Evolutionary conservation across 2,888 invertebrate genomes (phyloP).

Genomic region (Microctonus hyperodae): DNA sequence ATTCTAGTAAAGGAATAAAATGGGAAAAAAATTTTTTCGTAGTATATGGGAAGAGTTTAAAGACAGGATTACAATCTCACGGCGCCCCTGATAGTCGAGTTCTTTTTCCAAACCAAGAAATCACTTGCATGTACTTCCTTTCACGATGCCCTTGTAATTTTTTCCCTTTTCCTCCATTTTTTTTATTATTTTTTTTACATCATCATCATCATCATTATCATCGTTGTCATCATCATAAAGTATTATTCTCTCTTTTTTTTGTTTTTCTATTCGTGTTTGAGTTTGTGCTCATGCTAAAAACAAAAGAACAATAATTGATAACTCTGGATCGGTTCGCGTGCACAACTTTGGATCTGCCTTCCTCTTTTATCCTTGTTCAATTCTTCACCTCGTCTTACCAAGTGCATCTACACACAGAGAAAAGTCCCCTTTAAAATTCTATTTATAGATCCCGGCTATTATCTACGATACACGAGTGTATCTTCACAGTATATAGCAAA

Average conservation of each 20-base stretch:
- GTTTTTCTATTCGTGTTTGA: not conserved
- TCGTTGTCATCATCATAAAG: not conserved
- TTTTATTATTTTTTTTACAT: slow-evolving; percentile 1
- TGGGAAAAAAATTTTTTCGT: not conserved
- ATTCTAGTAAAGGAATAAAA: not conserved
- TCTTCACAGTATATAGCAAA: slow-evolving; percentile 1
- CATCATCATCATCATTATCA: not conserved
- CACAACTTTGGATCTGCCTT: not conserved
- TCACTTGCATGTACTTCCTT: slow-evolving; percentile 1
- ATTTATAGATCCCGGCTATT: slow-evolving; percentile 45
- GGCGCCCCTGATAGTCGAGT: slow-evolving; percentile 4
- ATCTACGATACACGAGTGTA: slow-evolving; percentile 42
- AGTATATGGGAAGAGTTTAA: not conserved
- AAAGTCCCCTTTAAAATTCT: slow-evolving; percentile 26
- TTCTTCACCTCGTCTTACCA: not conserved
- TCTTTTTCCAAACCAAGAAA: not conserved
- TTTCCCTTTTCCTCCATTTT: not conserved
- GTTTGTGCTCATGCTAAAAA: not conserved
- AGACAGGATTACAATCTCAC: not conserved
- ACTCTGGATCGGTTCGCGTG: not conserved
- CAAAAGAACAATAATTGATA: not conserved
- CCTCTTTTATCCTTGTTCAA: not conserved
- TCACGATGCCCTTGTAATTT: not conserved
- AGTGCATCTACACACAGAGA: not conserved
- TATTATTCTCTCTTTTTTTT: slow-evolving; percentile 13